Evolutionary conservation across 2,888 invertebrate species (phyloP).

Genomic region (Sturmia bella): DNA sequence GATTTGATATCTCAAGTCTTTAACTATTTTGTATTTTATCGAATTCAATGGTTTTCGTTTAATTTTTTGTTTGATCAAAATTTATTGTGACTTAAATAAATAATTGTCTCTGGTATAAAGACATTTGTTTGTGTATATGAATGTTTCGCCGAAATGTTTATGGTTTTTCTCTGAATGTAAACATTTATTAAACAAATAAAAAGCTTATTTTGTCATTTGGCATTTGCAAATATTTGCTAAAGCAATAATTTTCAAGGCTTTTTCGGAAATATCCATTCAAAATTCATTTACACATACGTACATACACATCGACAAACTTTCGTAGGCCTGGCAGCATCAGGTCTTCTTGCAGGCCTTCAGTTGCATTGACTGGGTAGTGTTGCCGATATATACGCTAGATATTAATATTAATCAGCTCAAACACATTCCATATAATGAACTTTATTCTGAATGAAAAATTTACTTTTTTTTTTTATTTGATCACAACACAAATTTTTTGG

Average conservation of each 20-base stretch:
- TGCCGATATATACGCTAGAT: too few relatives aligned
- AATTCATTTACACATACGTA: slow-evolving; percentile 1
- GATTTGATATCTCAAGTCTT: slow-evolving; percentile 42
- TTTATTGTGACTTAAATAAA: slow-evolving; percentile 51
- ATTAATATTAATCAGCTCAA: too few relatives aligned
- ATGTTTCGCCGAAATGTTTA: neutral
- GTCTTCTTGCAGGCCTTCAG: too few relatives aligned
- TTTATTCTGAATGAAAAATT: too few relatives aligned
- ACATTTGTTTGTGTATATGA: neutral
- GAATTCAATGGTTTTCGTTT: slow-evolving; percentile 14
- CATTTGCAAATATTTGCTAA: slow-evolving; percentile 60
- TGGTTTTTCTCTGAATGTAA: slow-evolving; percentile 6
- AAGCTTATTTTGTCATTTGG: slow-evolving; percentile 50
- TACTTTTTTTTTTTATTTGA: too few relatives aligned
- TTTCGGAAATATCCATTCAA: slow-evolving; percentile 13
- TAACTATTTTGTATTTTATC: slow-evolving; percentile 44
- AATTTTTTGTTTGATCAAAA: slow-evolving; percentile 15
- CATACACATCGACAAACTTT: too few relatives aligned
- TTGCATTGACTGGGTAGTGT: too few relatives aligned
- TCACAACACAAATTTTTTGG: too few relatives aligned
- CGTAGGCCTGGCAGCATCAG: too few relatives aligned
- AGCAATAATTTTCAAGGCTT: slow-evolving; percentile 64
- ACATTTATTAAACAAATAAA: slow-evolving; percentile 34
- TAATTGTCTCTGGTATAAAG: slow-evolving; percentile 35
- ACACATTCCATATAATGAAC: too few relatives aligned